Evolutionary conservation across 2,113 vertebrate genomes (phyloP).

Genomic region (Crocuta crocuta): DNA sequence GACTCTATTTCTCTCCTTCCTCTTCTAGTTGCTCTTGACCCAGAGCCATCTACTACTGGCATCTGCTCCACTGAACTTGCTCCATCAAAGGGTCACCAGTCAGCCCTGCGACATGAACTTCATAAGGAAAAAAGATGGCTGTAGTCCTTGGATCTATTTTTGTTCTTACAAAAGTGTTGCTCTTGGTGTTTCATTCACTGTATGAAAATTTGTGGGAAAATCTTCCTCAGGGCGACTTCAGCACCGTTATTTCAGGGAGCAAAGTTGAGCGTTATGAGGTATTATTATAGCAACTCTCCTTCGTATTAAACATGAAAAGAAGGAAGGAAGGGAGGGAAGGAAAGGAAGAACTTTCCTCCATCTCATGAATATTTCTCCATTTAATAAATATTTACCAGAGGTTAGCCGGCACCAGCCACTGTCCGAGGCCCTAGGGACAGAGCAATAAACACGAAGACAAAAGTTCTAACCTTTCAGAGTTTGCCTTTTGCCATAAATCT

Average conservation of each 20-base stretch:
- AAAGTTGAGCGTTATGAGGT: neutral
- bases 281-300: neutral
- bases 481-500: neutral
- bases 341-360: neutral
- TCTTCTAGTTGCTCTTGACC: neutral
- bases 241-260: neutral
- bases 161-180: neutral
- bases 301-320: neutral
- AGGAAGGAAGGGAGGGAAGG: neutral
- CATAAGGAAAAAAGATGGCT: neutral
- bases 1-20: neutral
- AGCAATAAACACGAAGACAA: neutral
- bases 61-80: no score
- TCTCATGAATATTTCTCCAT: neutral
- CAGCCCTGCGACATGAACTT: rapidly evolving
- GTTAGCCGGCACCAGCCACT: neutral
- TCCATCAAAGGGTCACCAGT: neutral
- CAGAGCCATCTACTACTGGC: neutral
- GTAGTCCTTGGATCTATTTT: neutral
- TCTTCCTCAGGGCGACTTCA: neutral
- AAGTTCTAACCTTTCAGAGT: rapidly evolving
- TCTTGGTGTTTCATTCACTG: neutral
- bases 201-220: neutral
- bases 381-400: neutral
- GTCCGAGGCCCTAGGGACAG: neutral